Evolutionary conservation across 2,888 invertebrate genomes (phyloP).

Genomic region (Venusia cambrica): DNA sequence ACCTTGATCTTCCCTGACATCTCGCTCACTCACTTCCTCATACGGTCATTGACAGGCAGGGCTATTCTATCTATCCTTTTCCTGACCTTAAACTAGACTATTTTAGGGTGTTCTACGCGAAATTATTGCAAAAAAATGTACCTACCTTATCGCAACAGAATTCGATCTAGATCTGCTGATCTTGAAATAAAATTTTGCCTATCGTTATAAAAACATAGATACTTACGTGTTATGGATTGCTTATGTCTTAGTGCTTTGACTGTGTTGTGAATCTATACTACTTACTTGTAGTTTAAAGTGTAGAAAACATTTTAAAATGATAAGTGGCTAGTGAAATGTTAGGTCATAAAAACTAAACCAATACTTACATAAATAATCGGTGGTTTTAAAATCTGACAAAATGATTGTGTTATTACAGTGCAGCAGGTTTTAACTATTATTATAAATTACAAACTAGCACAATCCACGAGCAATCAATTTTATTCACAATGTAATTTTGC

Average conservation of each 20-base stretch:
- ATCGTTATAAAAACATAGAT: no score
- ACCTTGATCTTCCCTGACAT: conserved; percentile 45
- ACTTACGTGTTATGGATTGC: no score
- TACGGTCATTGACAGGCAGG: no score
- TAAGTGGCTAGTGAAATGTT: no score
- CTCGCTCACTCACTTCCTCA: conserved; percentile 44
- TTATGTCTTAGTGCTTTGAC: no score
- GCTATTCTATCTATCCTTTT: conserved; percentile 48
- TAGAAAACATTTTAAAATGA: no score
- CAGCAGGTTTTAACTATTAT: conserved; percentile 70
- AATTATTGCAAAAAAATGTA: conserved; percentile 1
- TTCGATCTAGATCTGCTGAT: no score
- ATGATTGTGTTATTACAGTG: conserved; percentile 53
- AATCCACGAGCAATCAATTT: conserved; percentile 60
- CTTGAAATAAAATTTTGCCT: no score
- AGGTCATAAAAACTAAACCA: no score
- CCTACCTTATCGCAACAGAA: neutral
- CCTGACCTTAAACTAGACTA: conserved; percentile 69
- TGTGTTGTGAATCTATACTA: no score
- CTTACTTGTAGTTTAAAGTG: no score
- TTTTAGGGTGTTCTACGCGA: conserved; percentile 30
- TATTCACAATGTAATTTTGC: conserved; percentile 74
- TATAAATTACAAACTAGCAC: conserved; percentile 68
- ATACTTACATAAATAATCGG: no score
- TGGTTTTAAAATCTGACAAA: conserved; percentile 28